Evolutionary conservation across 2,113 vertebrate genomes (phyloP).

Genomic region (Calyptomena viridis): DNA sequence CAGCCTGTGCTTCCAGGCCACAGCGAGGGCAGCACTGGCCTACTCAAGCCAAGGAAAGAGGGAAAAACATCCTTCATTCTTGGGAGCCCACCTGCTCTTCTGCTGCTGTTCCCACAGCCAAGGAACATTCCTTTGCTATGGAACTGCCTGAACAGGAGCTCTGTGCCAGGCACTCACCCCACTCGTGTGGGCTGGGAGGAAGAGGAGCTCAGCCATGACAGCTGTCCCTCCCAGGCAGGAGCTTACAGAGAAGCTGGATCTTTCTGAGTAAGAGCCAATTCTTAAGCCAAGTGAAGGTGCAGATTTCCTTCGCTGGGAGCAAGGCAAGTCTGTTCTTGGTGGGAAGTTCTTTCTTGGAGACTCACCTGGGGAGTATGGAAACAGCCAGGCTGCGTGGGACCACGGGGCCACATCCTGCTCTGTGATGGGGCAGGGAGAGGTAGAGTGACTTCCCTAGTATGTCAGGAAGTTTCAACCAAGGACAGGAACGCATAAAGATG

Average conservation of each 20-base stretch:
- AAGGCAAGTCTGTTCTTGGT: slow-evolving; percentile 59
- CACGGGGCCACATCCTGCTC: accelerated
- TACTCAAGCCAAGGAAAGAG: background rate
- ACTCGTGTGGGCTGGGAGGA: background rate
- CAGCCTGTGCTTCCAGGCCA: background rate
- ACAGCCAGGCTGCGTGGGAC: background rate
- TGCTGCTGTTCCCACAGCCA: background rate
- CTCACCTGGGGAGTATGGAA: background rate
- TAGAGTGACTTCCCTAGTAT: background rate
- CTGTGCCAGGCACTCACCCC: background rate
- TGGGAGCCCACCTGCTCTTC: background rate
- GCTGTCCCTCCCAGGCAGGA: background rate
- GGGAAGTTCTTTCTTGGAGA: background rate
- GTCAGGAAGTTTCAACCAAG: accelerated
- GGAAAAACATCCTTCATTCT: background rate
- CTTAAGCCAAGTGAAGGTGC: background rate
- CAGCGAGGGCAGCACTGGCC: accelerated
- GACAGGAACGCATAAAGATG: background rate
- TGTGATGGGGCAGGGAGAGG: accelerated
- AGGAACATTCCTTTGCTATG: slow-evolving; percentile 46
- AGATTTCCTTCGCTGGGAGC: background rate
- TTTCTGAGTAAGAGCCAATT: slow-evolving; percentile 7
- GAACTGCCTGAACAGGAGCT: slow-evolving; percentile 4
- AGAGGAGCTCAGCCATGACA: slow-evolving; percentile 20
- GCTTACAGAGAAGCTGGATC: background rate